These are phyloP conservation scores for Melierax canorus DNA, from an alignment of 2,113 vertebrate species.

Conservation along the genomic window DNA sequence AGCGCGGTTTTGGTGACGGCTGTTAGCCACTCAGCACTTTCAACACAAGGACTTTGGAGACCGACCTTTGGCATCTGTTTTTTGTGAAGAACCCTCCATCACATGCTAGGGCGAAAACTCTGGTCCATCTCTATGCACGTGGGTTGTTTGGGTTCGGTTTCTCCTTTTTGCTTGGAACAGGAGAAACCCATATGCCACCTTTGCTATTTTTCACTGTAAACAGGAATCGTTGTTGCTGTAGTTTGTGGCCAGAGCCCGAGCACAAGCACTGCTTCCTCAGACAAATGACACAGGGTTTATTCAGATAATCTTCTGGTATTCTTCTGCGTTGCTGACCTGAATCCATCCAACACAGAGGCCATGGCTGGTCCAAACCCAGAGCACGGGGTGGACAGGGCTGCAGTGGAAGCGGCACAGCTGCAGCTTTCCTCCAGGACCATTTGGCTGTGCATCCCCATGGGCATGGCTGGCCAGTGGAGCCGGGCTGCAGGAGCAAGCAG, in stretches of 20 bases:
- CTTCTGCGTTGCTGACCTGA: neutral
- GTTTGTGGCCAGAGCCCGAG: neutral
- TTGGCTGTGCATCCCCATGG: fast-evolving
- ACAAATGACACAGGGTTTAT: neutral
- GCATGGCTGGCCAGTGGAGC: fast-evolving
- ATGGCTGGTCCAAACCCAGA: neutral
- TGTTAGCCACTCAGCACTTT: neutral
- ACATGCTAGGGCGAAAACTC: neutral
- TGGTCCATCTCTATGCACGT: neutral
- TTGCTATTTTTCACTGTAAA: neutral
- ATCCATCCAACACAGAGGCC: neutral
- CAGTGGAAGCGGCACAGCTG: neutral
- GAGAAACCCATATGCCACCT: neutral
- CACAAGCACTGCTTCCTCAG: neutral
- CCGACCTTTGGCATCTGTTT: fast-evolving
- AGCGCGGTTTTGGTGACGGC: fast-evolving
- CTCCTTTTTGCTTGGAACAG: neutral
- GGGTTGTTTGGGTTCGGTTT: neutral
- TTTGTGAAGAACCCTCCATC: neutral
- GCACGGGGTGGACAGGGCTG: neutral
- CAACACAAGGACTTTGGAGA: neutral
- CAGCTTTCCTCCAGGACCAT: neutral
- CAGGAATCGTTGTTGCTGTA: neutral
- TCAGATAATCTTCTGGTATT: neutral
- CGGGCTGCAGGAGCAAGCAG: fast-evolving